phyloP scores from a whole-genome alignment of 2,797 vertebrate genomes.

The Myotis pilosus region DNA sequence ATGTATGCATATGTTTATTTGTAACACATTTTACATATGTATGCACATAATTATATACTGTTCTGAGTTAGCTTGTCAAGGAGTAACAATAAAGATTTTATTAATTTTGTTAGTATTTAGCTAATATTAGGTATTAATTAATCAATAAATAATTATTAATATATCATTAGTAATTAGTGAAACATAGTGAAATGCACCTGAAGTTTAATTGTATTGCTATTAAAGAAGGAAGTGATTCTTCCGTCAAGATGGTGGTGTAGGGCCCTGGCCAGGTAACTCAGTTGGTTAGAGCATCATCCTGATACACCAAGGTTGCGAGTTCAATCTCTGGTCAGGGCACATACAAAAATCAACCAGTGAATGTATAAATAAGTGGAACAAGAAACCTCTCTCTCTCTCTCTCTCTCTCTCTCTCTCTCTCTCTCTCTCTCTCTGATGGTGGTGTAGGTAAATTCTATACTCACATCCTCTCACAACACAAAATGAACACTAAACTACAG shows the following conservation, averaged over 20 bases:
- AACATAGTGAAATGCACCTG: neutral
- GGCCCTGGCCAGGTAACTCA: neutral
- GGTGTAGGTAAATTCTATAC: neutral
- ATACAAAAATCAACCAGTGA: neutral
- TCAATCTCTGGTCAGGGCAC: neutral
- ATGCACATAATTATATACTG: neutral
- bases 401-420: neutral
- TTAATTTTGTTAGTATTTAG: neutral
- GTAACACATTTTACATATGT: neutral
- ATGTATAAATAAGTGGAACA: neutral
- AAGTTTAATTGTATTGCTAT: neutral
- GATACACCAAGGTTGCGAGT: neutral
- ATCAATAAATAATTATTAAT: neutral
- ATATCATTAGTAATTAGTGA: neutral
- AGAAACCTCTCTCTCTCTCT: neutral
- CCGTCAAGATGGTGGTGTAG: neutral
- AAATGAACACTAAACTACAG: neutral
- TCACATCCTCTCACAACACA: neutral
- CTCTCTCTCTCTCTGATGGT: no score
- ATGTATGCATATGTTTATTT: neutral
- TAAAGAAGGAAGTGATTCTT: neutral
- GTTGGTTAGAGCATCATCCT: neutral
- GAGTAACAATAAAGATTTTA: neutral
- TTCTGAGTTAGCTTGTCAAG: neutral
- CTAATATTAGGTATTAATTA: neutral